Base-by-base conservation (phyloP, 2,888 invertebrate genomes). In the Catocala nupta region DNA sequence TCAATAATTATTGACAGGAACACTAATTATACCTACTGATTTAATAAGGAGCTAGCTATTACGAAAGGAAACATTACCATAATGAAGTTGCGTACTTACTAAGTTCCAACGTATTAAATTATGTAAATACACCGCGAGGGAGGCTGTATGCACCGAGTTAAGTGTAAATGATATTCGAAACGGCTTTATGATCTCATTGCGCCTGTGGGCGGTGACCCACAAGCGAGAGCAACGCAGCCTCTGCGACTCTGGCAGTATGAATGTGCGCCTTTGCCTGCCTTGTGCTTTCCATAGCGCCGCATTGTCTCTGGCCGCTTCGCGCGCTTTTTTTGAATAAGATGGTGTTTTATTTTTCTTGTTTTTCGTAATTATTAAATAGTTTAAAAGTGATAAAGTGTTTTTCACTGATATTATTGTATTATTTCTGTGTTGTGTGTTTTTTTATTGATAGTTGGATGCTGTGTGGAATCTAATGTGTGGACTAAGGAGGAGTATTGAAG, bases 101-200 rank as follows among this genome's bases (percentile, higher is more conserved):
- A 54, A 79, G 80, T 78, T 78, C 74, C 68, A 69, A 65, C 71
- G 69, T 79, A 77, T 79, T 84, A 83, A 81, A 59, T 55, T 64
- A 64, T 78, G 65, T 69, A 59, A 64, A 59, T 63, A 47, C 13
- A 36, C 43, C 12, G 56, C 63, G 59, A 60, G 50, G 67, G 63
- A 57, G 60, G 57, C 59, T 59, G 59, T 59, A 54, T 74, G 77
- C 74, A 74, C 65, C 65, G 82, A 79, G 83, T 80, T 81, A 81
- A 88, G 91, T 91, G 90, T 89, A 87, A 92, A 90, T 90, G 86
- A 85, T 86, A 84, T 82, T 82, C 75, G 81, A 81, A 87, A 84
- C 88, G 84, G 81, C 88, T 87, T 89, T 87, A 91, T 92, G 92
- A 91, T 90, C 90, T 92, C 92, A 92, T 87, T 91, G 91, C 86